Base-by-base conservation (phyloP, 2,797 vertebrate genomes). In the Ctenochaetus hawaiiensis region DNA sequence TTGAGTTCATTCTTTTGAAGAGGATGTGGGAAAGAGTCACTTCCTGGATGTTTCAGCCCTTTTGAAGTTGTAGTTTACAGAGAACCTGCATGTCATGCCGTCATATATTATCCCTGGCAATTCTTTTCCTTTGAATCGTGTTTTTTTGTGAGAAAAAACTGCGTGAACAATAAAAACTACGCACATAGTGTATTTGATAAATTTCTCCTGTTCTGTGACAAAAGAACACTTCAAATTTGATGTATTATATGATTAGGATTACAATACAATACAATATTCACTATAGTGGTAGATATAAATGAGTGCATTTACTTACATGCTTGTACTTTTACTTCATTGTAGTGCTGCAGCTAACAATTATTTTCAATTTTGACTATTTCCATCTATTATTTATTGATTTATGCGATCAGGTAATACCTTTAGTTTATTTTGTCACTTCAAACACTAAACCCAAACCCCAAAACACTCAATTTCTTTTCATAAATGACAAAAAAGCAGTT, bases 21-120 rank as follows among this genome's bases (percentile, higher is more conserved):
- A 61, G 59, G 51, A 59, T 48, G 45, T 81, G 41, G 10, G 20
- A 83, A 72, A 73, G 22, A 82, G 18, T 78, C 71, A 82, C 75
- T 79, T 90, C 80, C 85, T 34, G 70, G 74, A 89, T 75, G 78
- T 78, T 22, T 71, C 0, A 41, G 56, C 26, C 72, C 39, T 58
- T 82, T 81, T 76, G 66, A 51, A 22, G n/a, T 9, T 34, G 14
- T 60, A 23, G 54, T 80, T 75, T 4, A 80, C 53, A 58, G 34
- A 76, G 37, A n/a, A 18, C 43, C 53, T 34, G 10, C 2, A 45
- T 37, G 30, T 16, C 23, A 10, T 48, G 4, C 45, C 48, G 37
- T 72, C 45, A 53, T 63, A 26, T 59, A 59, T 67, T 11, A 71
- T 65, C n/a, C 10, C 10, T 2, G 5, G n/a, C 18, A 23, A 26